phyloP scores from a whole-genome alignment of 2,113 vertebrate species.

The Apodemus speciosus region DNA sequence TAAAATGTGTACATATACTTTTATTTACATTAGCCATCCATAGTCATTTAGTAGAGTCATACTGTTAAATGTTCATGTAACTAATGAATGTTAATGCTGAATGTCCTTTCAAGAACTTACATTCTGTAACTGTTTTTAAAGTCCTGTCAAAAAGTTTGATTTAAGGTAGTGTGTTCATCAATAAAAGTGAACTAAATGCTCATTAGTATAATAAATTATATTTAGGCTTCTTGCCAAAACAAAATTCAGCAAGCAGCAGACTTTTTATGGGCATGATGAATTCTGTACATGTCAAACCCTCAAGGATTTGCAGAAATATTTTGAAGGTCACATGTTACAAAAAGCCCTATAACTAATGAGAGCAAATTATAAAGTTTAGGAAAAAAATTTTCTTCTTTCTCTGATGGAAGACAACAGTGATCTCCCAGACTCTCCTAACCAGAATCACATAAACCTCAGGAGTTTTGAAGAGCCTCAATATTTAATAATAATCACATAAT shows the following conservation, averaged over 20 bases:
- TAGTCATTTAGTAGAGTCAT: neutral
- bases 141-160: neutral
- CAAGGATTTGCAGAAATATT: neutral
- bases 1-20: neutral
- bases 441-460: conserved; percentile 43
- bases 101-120: neutral
- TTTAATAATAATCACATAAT: neutral
- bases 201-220: neutral
- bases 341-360: conserved; percentile 57
- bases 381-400: conserved; percentile 45
- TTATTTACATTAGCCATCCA: too few species aligned
- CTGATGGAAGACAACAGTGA: conserved; percentile 39
- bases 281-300: neutral
- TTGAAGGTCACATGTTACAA: neutral
- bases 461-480: neutral
- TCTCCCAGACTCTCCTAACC: neutral
- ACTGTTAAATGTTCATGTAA: neutral
- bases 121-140: neutral
- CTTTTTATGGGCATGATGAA: neutral
- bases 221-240: neutral
- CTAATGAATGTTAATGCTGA: neutral
- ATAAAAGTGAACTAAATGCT: too few species aligned
- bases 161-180: neutral
- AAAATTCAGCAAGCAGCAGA: neutral
- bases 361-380: conserved; percentile 54